Base-by-base conservation (phyloP, 1,140 invertebrate species). In the Aphelinus certus region DNA sequence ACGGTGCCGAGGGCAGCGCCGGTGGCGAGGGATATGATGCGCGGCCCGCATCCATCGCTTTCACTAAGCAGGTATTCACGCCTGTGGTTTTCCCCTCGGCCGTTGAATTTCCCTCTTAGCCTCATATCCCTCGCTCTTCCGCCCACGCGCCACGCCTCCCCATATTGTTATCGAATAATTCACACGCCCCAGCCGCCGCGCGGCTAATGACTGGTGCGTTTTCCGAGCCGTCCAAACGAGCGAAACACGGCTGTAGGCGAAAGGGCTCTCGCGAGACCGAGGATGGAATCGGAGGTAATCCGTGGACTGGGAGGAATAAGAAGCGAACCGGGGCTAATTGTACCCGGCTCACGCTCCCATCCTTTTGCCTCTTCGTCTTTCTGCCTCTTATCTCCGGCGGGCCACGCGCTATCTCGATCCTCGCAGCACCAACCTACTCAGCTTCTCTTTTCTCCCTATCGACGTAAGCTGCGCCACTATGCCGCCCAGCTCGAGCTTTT, bases 251-350 rank as follows among this genome's bases (percentile, higher is more conserved):
- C 7, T 64, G 9, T 45, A 9, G 48, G 6, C 9, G 10, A 2
- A 2, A 5, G 43, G 61, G 3, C n/a, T 9, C 3, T n/a, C 9
- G 58, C 26, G 3, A 3, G 58, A 5, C 26, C 4, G 7, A 3
- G n/a, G 58, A 5, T n/a, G 42, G 58, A 7, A 53, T 4, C 4
- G 51, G 51, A 53, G 51, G 4, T 53, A 65, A 65, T 10, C 46
- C 26, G 7, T 49, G 43, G 4, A 2, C 3, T 46, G 43, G 55
- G 62, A 51, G 10, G 7, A 71, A 71, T 46, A 72, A 76, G 49
- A 76, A 62, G 83, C 80, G 79, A 75, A 83, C 81, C 26, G 26
- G 26, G 26, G 26, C 81, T 84, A 84, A 84, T 84, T 84, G 82
- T 80, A 84, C 80, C 81, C 79, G 78, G 73, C 79, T 84, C 79